These are phyloP conservation scores for Eretmochelys imbricata DNA, from an alignment of 2,113 vertebrate species.

Conservation along the genomic window DNA sequence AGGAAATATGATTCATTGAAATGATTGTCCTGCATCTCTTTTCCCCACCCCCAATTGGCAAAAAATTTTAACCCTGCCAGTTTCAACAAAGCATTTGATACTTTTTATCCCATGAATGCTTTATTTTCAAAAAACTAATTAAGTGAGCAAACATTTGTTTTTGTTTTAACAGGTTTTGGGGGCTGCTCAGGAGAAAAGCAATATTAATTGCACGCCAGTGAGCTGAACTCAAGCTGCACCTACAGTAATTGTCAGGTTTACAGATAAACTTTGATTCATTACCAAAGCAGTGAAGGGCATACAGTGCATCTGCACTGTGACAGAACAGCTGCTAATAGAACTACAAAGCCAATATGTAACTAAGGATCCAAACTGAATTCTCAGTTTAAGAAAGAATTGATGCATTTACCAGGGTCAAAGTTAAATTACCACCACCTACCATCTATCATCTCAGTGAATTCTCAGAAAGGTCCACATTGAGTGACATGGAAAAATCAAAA, in stretches of 20 bases:
- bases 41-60: background rate
- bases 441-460: fast-evolving
- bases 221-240: background rate
- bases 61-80: background rate
- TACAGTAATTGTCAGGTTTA: background rate
- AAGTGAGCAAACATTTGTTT: background rate
- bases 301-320: background rate
- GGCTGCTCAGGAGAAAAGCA: background rate
- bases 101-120: background rate
- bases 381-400: background rate
- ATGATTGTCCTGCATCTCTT: background rate
- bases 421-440: background rate
- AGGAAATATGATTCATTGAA: background rate
- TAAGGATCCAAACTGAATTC: background rate
- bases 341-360: background rate
- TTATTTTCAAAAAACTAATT: background rate
- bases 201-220: background rate
- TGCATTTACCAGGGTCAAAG: background rate
- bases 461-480: fast-evolving
- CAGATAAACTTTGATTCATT: slow-evolving; percentile 6
- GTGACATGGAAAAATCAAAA: background rate
- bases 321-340: background rate
- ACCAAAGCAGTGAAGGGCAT: background rate
- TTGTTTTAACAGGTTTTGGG: background rate
- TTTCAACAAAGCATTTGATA: background rate